A percentile compares a stretch with the other conserved stretches of the same genome.
These are phyloP conservation scores for Falco columbarius DNA, from an alignment of 2,797 vertebrate species.

Conservation along the genomic window DNA sequence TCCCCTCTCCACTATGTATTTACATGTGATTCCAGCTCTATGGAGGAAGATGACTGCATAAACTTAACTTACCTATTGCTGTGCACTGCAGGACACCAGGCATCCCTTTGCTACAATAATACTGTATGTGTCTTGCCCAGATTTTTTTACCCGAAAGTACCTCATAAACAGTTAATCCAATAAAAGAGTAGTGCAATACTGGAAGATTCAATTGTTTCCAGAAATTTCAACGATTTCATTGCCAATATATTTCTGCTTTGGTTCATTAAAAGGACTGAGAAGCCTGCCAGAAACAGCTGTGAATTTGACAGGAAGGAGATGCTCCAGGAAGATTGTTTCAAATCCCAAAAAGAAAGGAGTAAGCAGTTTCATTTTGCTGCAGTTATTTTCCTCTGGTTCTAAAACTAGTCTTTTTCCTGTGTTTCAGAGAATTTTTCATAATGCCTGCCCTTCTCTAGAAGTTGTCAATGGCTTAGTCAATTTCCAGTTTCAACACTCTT, in stretches of 20 bases:
- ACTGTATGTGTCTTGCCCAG: not conserved
- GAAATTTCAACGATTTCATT: not conserved
- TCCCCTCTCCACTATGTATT: not conserved
- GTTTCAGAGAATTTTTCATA: slow-evolving; percentile 24
- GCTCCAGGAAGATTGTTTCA: slow-evolving; percentile 16
- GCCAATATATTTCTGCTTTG: not conserved
- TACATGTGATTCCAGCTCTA: not conserved
- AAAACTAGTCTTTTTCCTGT: not conserved
- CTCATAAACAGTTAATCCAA: not conserved
- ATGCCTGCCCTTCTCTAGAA: slow-evolving; percentile 11
- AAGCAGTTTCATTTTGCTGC: not conserved
- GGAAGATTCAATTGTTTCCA: not conserved
- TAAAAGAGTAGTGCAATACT: not conserved
- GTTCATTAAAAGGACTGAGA: not conserved
- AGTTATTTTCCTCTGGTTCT: not conserved
- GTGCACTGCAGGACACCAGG: not conserved
- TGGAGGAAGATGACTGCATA: not conserved
- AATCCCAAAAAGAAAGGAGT: not conserved
- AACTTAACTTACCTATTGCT: not conserved
- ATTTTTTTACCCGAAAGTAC: not conserved
- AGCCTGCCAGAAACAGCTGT: slow-evolving; percentile 40
- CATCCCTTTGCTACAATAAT: not conserved
- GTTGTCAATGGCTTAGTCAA: slow-evolving; percentile 45
- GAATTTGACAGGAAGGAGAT: not conserved
- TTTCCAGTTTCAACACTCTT: slow-evolving; percentile 50